Base-by-base conservation (phyloP, 2,888 invertebrate genomes). In the Strigamia maritima region DNA sequence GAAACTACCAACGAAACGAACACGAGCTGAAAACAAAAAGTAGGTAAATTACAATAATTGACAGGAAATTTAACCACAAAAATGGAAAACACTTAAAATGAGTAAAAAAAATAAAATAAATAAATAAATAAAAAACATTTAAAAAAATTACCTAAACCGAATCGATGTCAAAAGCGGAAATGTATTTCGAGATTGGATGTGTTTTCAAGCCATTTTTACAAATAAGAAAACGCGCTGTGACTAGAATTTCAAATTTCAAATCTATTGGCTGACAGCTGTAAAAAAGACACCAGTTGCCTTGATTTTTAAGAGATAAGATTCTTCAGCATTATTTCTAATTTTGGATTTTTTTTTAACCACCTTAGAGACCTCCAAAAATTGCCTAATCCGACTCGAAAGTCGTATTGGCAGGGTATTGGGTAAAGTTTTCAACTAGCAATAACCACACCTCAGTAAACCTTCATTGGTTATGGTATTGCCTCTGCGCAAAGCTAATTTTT, bases 131-230 rank as follows among this genome's bases (percentile, higher is more conserved):
- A 49, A 26, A 65, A 65, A 6, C 3, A 60, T 6, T 22, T 22
- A 24, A 60, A 60, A 60, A 65, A 65, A 16, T 65, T 26, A 65
- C 6, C 26, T 24, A 24, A 65, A 26, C 4, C 7, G 65, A 65
- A 65, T 65, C 26, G 65, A 65, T 65, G 65, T 65, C 24, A 65
- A 6, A 65, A 65, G 26, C 26, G 65, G 65, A 26, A 26, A 65
- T 65, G 6, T 65, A 6, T 49, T 49, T 4, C 6, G 4, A 6
- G 49, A 49, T 49, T n/a, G 49, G 49, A 65, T 65, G 26, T 65
- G 65, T 65, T 65, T 65, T 65, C 65, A 65, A 65, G 24, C 65
- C 65, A 65, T 26, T 65, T 65, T 24, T 26, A 65, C 65, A 65
- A 65, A 65, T 65, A 24, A 65, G 26, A 12, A 12, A n/a, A 26